Evolutionary conservation across 2,797 vertebrate genomes (phyloP), one percentile per base, ranked within the genome.

Genomic region (Pangasius larnaudii): DNA sequence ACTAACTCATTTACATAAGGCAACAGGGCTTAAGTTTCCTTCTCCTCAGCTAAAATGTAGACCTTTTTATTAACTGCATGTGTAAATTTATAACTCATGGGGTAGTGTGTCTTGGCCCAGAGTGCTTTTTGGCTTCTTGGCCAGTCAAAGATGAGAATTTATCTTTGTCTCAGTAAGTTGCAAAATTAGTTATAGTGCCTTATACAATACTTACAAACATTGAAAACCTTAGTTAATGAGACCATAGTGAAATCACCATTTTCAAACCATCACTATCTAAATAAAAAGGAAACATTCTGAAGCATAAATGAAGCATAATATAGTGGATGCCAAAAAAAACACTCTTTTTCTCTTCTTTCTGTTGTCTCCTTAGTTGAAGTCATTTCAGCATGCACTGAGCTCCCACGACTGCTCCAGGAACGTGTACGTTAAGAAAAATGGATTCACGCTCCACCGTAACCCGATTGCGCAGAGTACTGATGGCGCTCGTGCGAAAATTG

Each of bases 341-440:
- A 8, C 46, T 51, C 3, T 69, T 46, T 16, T 4, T 51, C 1
- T 49, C 9, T 58, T 1, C 16, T 30, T 79, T 79, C 24, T 80
- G 24, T 1, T 77, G 81, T 88, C 36, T 69, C 87, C 82, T 1
- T 92, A 99, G 98, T 96, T 99, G 85, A 98, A 98, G 93, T 96
- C 99, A 90, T 98, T 95, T 89, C 98, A 99, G 85, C 97, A 99
- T 22, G 98, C 98, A 85, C 97, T 99, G 92, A 99, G 98, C 94
- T 98, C 98, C 91, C 96, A 98, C 24, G 99, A 99, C 96, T 99
- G 99, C 96, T 99, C 98, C 5, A 96, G 99, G 87, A 99, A 99
- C 16, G 98, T 99, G n/a, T 99, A 99, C 83, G 98, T 99, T 89
- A 99, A 99, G 96, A 99, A 99, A 93, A 99, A 99, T 42, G 98